Percentiles rank a stretch among this genome's conserved stretches.
Conservation (phyloP, 2,797 vertebrate genomes). For the Nasua narica region DNA sequence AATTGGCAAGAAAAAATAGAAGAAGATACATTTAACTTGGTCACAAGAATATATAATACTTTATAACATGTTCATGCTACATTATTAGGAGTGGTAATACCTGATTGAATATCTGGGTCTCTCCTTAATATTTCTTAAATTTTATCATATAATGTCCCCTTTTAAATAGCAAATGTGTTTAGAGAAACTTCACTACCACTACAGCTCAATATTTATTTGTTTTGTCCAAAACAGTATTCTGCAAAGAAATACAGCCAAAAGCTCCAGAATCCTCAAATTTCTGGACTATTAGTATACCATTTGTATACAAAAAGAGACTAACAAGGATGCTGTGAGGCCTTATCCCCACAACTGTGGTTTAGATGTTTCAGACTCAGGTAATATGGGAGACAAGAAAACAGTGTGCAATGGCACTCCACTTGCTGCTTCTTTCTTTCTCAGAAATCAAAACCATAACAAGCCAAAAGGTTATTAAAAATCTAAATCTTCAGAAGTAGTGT, state of each 20-base stretch:
- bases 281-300: neutral
- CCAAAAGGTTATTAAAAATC: neutral
- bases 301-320: neutral
- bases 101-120: neutral
- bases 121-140: neutral
- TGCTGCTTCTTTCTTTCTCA: neutral
- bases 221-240: neutral
- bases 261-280: neutral
- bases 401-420: neutral
- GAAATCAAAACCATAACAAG: neutral
- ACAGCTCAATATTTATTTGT: neutral
- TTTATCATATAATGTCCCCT: neutral
- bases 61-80: neutral
- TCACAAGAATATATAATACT: neutral
- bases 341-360: neutral
- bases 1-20: neutral
- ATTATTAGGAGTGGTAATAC: neutral
- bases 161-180: neutral
- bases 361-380: neutral
- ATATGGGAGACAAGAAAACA: neutral
- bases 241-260: neutral
- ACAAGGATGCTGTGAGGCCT: neutral
- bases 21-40: neutral
- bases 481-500: neutral
- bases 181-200: neutral